A percentile compares a stretch with the other conserved stretches of the same genome.
Evolutionary conservation across 2,113 vertebrate species (phyloP).

Genomic region (Pachypanchax playfairii): DNA sequence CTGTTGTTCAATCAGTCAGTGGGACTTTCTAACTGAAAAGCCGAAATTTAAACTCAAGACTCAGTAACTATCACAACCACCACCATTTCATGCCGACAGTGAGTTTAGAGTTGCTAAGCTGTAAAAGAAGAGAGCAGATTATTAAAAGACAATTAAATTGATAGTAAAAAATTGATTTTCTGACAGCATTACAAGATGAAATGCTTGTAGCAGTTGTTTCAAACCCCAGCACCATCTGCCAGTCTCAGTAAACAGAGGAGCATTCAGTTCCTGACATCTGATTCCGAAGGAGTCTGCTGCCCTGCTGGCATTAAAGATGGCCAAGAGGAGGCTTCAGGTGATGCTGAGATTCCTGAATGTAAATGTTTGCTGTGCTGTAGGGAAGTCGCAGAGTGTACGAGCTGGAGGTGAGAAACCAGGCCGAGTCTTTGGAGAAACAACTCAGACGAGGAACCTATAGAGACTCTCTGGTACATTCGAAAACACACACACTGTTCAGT

Average conservation of each 20-base stretch:
- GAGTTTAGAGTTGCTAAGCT: not conserved
- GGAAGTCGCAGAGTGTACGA: slow-evolving; percentile 93
- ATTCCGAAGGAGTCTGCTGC: not conserved
- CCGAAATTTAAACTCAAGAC: not conserved
- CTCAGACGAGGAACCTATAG: slow-evolving; percentile 83
- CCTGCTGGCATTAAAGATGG: not conserved
- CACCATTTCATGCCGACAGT: not conserved
- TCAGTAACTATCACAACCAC: not conserved
- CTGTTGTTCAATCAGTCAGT: too few species aligned
- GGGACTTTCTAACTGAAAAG: too few species aligned
- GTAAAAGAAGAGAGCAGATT: not conserved
- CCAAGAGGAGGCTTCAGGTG: not conserved
- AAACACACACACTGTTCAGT: not conserved
- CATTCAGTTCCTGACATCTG: not conserved
- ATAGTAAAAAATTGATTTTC: not conserved
- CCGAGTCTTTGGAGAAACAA: slow-evolving; percentile 85
- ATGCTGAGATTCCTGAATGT: not conserved
- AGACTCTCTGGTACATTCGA: slow-evolving; percentile 79
- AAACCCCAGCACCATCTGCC: not conserved
- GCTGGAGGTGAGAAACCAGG: slow-evolving; percentile 89
- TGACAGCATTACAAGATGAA: not conserved
- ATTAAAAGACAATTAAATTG: not conserved
- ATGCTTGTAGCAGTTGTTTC: not conserved
- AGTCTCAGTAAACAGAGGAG: not conserved
- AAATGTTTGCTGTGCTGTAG: slow-evolving; percentile 64